Evolutionary conservation across 2,113 vertebrate species (phyloP), one percentile per base, ranked within the genome.

Genomic region (Hyla sarda): DNA sequence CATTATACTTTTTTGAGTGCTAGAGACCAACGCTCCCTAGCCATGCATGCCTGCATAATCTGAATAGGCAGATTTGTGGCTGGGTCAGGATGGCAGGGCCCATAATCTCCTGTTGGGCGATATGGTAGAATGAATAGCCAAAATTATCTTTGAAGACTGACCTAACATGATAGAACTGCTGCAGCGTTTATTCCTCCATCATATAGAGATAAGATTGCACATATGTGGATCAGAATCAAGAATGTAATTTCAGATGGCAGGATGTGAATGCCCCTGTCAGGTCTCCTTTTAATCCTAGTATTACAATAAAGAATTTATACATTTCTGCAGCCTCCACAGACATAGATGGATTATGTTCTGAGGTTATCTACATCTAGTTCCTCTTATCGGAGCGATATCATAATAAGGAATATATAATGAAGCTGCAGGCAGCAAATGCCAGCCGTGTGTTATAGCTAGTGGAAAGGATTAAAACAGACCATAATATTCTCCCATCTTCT

Each of bases 351-450:
- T 54, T 77, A 54, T 12, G 1, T 54, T 54, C 25, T 19, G 75
- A 34, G 48, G 25, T 3, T 2, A 48, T 47, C n/a, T 47, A 21
- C 1, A 47, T 48, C 37, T 16, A 8, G 1, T 48, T 74, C 11
- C 72, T 48, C 48, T 37, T 74, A 14, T 25, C 45, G 23, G 41
- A 2, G 13, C n/a, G 25, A 74, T 48, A n/a, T 74, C 23, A 74
- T 21, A 19, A 9, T 71, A 37, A 72, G 41, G 69, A 34, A 72
- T 37, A 13, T n/a, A 73, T n/a, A 47, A 73, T 8, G 37, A 73
- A 45, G 19, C 71, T 73, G 71, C 71, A 23, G 37, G 41, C 21
- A 73, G 37, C 71, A 41, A 73, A 41, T 73, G 69, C 32, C 56
- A 60, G 56, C 6, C 21, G 5, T 56, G 58, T 28, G n/a, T 7